phyloP scores from a whole-genome alignment of 2,797 vertebrate species.

The Gymnothorax reevesii region DNA sequence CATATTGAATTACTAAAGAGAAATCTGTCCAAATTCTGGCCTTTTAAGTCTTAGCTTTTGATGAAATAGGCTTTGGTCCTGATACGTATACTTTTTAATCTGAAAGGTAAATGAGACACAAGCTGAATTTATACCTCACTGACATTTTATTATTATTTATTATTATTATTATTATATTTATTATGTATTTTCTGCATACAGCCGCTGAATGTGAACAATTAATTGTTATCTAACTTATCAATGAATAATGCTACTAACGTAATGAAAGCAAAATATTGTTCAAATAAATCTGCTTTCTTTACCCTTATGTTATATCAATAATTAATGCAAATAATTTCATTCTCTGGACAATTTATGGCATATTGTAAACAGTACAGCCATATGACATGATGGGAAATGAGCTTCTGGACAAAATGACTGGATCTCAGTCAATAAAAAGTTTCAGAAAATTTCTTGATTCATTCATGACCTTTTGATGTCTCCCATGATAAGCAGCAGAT shows the following conservation, averaged over 20 bases:
- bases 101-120: neutral
- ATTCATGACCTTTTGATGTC: neutral
- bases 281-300: too few species aligned
- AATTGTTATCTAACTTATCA: too few species aligned
- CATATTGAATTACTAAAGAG: slow-evolving; percentile 2
- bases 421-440: neutral
- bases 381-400: too few species aligned
- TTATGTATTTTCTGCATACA: slow-evolving; percentile 31
- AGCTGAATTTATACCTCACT: neutral
- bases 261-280: too few species aligned
- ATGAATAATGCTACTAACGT: too few species aligned
- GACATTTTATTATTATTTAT: too few species aligned
- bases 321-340: too few species aligned
- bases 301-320: too few species aligned
- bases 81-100: slow-evolving; percentile 5
- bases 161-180: too few species aligned
- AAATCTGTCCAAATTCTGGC: slow-evolving; percentile 9
- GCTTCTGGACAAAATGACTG: neutral
- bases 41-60: slow-evolving; percentile 20
- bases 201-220: neutral
- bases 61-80: slow-evolving; percentile 35
- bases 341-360: too few species aligned
- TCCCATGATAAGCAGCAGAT: neutral
- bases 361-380: too few species aligned
- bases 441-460: neutral